These are phyloP conservation scores for Eucera pruinosa DNA, from an alignment of 2,888 invertebrate genomes.

Conservation along the genomic window DNA sequence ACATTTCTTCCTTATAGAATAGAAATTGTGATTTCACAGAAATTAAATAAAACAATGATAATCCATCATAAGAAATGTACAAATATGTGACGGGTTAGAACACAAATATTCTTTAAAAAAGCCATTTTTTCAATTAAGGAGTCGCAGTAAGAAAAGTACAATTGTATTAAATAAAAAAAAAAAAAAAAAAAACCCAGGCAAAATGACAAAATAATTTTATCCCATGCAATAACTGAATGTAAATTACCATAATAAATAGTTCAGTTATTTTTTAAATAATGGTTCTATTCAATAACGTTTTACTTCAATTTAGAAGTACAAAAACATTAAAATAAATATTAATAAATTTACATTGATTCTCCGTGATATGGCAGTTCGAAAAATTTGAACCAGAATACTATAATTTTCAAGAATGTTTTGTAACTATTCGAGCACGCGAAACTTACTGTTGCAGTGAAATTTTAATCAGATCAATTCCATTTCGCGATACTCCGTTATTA, in stretches of 20 bases:
- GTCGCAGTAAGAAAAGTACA: constrained; percentile 30
- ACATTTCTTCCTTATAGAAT: constrained; percentile 46
- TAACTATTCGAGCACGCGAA: constrained; percentile 25
- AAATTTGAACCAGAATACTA: constrained; percentile 21
- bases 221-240: constrained; percentile 12
- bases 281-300: constrained; percentile 7
- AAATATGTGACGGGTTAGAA: constrained; percentile 58
- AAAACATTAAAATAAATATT: constrained; percentile 30
- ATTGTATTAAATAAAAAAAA: constrained; percentile 27
- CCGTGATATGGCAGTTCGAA: constrained; percentile 40
- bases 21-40: constrained; percentile 53
- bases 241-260: constrained; percentile 35
- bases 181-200: background rate
- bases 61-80: constrained; percentile 35
- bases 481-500: constrained; percentile 35
- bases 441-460: constrained; percentile 11
- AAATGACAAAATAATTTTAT: constrained; percentile 15
- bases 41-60: constrained; percentile 47
- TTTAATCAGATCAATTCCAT: constrained; percentile 46
- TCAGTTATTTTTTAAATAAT: background rate
- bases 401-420: constrained; percentile 10
- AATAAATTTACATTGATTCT: constrained; percentile 4
- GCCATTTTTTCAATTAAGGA: constrained; percentile 11
- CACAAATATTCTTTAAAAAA: constrained; percentile 34
- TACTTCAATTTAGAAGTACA: constrained; percentile 1